These are phyloP conservation scores for Agelastica alni DNA, from an alignment of 2,888 invertebrate genomes.

Conservation along the genomic window DNA sequence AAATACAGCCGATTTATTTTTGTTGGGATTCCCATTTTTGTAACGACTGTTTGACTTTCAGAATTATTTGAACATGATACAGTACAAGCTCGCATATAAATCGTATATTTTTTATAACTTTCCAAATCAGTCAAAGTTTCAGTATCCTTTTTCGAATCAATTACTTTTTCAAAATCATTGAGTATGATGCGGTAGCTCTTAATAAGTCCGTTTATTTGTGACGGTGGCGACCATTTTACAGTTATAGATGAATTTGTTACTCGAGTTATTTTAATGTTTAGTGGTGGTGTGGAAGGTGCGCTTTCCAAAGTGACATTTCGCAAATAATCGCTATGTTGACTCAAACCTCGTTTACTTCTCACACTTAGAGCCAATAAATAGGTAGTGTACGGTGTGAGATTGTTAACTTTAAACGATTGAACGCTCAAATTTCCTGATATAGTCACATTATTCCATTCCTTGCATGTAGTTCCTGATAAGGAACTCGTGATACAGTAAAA, in stretches of 20 bases:
- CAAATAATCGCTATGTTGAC: constrained; percentile 64
- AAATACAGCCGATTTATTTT: constrained; percentile 51
- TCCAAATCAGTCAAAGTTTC: constrained; percentile 52
- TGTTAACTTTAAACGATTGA: constrained; percentile 63
- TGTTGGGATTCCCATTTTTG: constrained; percentile 54
- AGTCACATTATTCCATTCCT: constrained; percentile 54
- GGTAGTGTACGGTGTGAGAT: constrained; percentile 73
- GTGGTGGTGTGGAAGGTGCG: constrained; percentile 63
- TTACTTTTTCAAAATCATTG: constrained; percentile 15
- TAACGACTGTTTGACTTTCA: constrained; percentile 43
- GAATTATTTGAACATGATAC: constrained; percentile 65
- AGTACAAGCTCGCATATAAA: constrained; percentile 75
- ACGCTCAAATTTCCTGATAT: constrained; percentile 58
- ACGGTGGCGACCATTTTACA: constrained; percentile 72
- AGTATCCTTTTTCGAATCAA: constrained; percentile 13
- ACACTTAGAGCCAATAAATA: constrained; percentile 74
- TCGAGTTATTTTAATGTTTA: constrained; percentile 62
- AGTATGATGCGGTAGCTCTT: constrained; percentile 60
- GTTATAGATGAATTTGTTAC: constrained; percentile 67
- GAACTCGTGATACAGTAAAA: constrained; percentile 70
- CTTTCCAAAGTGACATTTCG: constrained; percentile 73
- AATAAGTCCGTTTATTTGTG: constrained; percentile 73
- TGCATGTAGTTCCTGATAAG: constrained; percentile 61
- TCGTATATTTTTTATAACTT: constrained; percentile 70
- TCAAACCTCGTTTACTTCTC: constrained; percentile 57